Base-by-base conservation (phyloP, 2,113 vertebrate genomes). In the Nibea coibor region DNA sequence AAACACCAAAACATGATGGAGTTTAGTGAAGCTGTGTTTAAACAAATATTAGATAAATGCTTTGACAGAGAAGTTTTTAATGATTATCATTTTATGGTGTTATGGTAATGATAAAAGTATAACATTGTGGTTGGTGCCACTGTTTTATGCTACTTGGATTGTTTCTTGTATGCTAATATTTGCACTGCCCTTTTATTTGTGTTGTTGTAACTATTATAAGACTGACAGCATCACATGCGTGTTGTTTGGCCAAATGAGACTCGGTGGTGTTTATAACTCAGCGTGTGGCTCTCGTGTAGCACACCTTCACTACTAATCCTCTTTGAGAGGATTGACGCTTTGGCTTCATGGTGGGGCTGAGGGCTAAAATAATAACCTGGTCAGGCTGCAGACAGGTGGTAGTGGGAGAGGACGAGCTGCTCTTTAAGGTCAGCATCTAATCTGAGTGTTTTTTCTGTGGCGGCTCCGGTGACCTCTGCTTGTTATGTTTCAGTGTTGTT, bases 281-380 rank as follows among this genome's bases (percentile, higher is more conserved):
- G 73, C 62, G 43, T 68, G 58, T 59, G 68, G 45, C 80, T 64
- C 51, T 20, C n/a, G 75, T 6, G 20, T 56, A 24, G 65, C 45
- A 81, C 79, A 84, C 72, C 90, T 84, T 78, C 66, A 87, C 73
- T 68, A 72, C 78, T 92, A 93, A 93, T 92, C 89, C 87, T 53
- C 59, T 62, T 47, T 85, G 89, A 92, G 87, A 82, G 91, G 90
- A 91, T 88, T 85, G 82, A 88, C 78, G 81, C 71, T 59, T 74
- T 48, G 64, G 51, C 77, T 76, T 65, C 67, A 35, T 19, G 39
- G 11, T 26, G 63, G 43, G 75, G 65, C 51, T 54, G 69, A 84
- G 61, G 76, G 70, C 82, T 85, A 56, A 90, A 86, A 76, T 58
- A 80, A 92, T 87, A 79, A 80, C 83, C 71, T 56, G 64, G 67